Evolutionary conservation across 2,888 invertebrate genomes (phyloP).

Genomic region (Gibbula magus): DNA sequence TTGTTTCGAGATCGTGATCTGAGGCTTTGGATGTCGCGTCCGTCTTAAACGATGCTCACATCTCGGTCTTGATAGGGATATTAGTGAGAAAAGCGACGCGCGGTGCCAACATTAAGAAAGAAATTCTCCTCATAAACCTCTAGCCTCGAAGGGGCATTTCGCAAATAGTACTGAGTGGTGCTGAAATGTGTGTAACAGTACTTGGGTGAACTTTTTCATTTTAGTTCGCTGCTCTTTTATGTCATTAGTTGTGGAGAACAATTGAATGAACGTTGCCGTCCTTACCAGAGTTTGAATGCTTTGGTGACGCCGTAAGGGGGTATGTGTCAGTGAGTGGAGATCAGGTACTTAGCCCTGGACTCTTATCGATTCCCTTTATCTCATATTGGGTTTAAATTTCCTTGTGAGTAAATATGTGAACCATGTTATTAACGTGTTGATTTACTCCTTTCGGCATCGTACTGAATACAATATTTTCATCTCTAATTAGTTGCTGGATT

Average conservation of each 20-base stretch:
- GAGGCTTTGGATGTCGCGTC: neutral
- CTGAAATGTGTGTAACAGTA: neutral
- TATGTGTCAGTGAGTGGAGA: neutral
- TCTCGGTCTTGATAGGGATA: neutral
- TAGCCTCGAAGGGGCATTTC: neutral
- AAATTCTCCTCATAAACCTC: neutral
- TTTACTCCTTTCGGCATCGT: no score
- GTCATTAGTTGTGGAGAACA: neutral
- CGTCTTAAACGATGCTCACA: neutral
- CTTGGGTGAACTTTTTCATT: conserved; percentile 8
- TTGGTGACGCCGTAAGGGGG: neutral
- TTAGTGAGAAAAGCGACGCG: neutral
- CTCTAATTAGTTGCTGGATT: no score
- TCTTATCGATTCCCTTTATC: neutral
- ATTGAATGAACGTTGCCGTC: neutral
- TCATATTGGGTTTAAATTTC: neutral
- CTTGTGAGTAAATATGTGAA: neutral
- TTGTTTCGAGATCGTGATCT: neutral
- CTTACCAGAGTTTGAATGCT: neutral
- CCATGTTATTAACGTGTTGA: neutral
- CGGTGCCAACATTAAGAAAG: conserved; percentile 11
- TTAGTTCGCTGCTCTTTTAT: neutral
- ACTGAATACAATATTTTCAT: no score
- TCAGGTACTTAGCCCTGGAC: neutral
- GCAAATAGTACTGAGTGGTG: neutral